Evolutionary conservation across 2,888 invertebrate genomes (phyloP).

Genomic region (Isotomurus palustris): DNA sequence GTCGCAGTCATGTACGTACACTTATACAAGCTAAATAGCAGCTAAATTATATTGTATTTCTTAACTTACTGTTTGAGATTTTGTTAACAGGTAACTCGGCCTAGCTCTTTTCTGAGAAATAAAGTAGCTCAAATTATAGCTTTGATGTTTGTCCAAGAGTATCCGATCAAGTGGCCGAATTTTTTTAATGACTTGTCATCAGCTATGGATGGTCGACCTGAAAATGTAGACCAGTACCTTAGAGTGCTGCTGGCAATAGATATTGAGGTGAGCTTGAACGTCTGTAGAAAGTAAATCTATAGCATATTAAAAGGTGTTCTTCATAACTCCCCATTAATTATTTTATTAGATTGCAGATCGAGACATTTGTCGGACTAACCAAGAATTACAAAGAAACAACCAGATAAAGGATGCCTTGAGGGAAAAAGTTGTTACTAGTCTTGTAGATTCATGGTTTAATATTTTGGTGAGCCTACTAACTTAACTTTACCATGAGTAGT

Average conservation of each 20-base stretch:
- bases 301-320: neutral
- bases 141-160: slow-evolving; percentile 56
- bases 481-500: neutral
- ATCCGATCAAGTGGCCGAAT: slow-evolving; percentile 54
- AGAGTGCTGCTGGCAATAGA: slow-evolving; percentile 55
- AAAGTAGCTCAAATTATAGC: slow-evolving; percentile 57
- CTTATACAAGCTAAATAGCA: too few relatives aligned
- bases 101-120: slow-evolving; percentile 47
- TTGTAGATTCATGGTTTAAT: slow-evolving; percentile 57
- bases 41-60: too few relatives aligned
- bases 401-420: slow-evolving; percentile 57
- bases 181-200: slow-evolving; percentile 55
- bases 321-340: neutral
- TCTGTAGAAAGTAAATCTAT: neutral
- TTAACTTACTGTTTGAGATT: too few relatives aligned
- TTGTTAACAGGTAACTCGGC: slow-evolving; percentile 8
- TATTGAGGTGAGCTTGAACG: slow-evolving; percentile 52
- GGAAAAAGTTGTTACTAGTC: slow-evolving; percentile 53
- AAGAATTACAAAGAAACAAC: slow-evolving; percentile 54
- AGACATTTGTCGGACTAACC: slow-evolving; percentile 51
- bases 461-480: slow-evolving; percentile 53
- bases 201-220: slow-evolving; percentile 48
- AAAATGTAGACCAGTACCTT: slow-evolving; percentile 54
- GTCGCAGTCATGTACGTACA: slow-evolving; percentile 49
- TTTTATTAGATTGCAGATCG: slow-evolving; percentile 50